Percentiles rank a stretch among this genome's conserved stretches.
These are phyloP conservation scores for Entosphenus tridentatus DNA, from an alignment of 2,113 vertebrate genomes.

Conservation along the genomic window DNA sequence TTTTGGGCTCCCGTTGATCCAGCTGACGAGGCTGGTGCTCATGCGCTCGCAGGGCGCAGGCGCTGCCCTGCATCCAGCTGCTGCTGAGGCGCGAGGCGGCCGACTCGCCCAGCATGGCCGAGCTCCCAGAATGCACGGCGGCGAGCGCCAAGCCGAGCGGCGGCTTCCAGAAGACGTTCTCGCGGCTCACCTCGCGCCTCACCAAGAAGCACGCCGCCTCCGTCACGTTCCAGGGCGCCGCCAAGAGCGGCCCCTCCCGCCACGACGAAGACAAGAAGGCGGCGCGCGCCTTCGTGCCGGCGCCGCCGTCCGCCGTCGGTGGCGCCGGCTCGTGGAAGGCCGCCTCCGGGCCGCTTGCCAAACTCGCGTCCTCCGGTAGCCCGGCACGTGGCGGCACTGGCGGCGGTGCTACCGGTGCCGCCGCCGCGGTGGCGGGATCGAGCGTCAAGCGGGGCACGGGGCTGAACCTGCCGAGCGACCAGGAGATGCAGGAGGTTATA, in stretches of 20 bases:
- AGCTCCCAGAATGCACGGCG: conserved; percentile 47
- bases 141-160: conserved; percentile 41
- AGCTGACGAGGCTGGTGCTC: too few relatives aligned
- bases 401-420: too few relatives aligned
- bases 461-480: conserved; percentile 73
- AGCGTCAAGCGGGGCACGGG: too few relatives aligned
- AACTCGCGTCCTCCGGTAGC: too few relatives aligned
- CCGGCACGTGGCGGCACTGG: too few relatives aligned
- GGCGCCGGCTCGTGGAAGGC: too few relatives aligned
- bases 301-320: neutral
- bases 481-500: conserved; percentile 98
- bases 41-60: conserved; percentile 43
- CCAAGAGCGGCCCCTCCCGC: neutral
- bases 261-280: neutral
- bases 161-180: conserved; percentile 83
- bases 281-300: neutral
- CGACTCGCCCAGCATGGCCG: conserved; percentile 40
- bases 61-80: conserved; percentile 81
- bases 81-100: conserved; percentile 63
- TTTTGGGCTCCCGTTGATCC: too few relatives aligned
- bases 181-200: conserved; percentile 84
- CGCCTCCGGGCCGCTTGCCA: too few relatives aligned
- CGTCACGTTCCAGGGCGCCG: neutral
- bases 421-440: too few relatives aligned
- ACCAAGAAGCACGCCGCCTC: conserved; percentile 62